phyloP scores from a whole-genome alignment of 2,113 vertebrate genomes.

The Thamnophis sirtalis region DNA sequence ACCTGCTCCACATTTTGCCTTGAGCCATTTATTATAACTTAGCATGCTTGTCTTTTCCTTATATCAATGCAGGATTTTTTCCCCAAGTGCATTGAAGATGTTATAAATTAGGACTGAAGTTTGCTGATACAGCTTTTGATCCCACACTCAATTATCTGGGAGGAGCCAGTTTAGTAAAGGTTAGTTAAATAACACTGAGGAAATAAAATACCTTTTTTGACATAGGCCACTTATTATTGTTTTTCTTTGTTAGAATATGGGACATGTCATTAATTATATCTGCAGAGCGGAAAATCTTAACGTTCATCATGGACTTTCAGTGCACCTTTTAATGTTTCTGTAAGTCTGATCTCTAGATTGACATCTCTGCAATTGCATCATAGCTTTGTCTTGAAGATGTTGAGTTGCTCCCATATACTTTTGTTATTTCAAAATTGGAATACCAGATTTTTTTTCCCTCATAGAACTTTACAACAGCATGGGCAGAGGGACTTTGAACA shows the following conservation, averaged over 20 bases:
- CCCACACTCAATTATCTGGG: not conserved
- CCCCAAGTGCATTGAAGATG: not conserved
- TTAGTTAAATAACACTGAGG: constrained; percentile 2
- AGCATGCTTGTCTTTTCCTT: constrained; percentile 21
- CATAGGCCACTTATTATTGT: not conserved
- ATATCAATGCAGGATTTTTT: not conserved
- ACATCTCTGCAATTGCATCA: constrained; percentile 7
- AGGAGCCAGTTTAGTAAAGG: constrained; percentile 1
- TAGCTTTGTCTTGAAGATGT: constrained; percentile 6
- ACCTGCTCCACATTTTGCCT: not conserved
- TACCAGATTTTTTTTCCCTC: not conserved
- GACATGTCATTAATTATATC: constrained; percentile 14
- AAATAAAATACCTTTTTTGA: constrained; percentile 14
- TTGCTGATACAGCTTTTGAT: constrained; percentile 4
- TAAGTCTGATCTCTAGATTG: constrained; percentile 9
- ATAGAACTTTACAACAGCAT: constrained; percentile 16
- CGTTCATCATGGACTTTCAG: constrained; percentile 22
- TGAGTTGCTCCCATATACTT: constrained; percentile 1
- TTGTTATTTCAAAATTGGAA: not conserved
- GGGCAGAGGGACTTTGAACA: not conserved
- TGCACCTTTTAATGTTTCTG: constrained; percentile 20
- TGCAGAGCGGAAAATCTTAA: constrained; percentile 23
- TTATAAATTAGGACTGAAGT: not conserved
- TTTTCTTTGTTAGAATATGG: not conserved
- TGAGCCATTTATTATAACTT: constrained; percentile 13